A percentile compares a stretch with the other conserved stretches of the same genome.
Evolutionary conservation across 1,140 invertebrate species (phyloP).

Genomic region (Tetraneura akinire): DNA sequence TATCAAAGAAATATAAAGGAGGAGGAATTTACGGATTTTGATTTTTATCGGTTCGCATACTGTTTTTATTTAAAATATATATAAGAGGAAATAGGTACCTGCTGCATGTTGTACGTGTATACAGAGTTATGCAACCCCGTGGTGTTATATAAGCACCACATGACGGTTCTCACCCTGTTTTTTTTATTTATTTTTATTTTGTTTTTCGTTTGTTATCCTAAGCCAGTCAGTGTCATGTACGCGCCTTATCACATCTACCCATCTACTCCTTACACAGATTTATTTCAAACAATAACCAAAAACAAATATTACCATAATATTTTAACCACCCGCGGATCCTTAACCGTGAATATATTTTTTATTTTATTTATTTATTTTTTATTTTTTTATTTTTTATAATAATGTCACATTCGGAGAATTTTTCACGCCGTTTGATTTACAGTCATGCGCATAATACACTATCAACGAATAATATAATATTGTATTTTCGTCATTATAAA

Average conservation of each 20-base stretch:
- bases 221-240: too few relatives aligned
- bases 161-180: background rate
- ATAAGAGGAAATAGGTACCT: too few relatives aligned
- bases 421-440: constrained; percentile 40
- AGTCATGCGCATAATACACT: too few relatives aligned
- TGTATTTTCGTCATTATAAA: too few relatives aligned
- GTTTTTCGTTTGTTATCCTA: background rate
- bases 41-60: background rate
- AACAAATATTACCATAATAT: background rate
- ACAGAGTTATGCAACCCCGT: constrained; percentile 25
- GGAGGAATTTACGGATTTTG: constrained; percentile 13
- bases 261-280: constrained; percentile 15
- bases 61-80: background rate
- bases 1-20: background rate
- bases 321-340: constrained; percentile 12
- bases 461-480: too few relatives aligned
- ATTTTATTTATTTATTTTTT: background rate
- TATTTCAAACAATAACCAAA: constrained; percentile 28
- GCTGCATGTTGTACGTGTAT: too few relatives aligned
- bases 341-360: constrained; percentile 11
- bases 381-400: too few relatives aligned
- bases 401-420: constrained; percentile 10
- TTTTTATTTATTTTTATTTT: too few relatives aligned
- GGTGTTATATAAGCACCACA: constrained; percentile 22
- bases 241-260: constrained; percentile 10